Evolutionary conservation across 2,888 invertebrate species (phyloP).

Genomic region (Cyclophora punctaria): DNA sequence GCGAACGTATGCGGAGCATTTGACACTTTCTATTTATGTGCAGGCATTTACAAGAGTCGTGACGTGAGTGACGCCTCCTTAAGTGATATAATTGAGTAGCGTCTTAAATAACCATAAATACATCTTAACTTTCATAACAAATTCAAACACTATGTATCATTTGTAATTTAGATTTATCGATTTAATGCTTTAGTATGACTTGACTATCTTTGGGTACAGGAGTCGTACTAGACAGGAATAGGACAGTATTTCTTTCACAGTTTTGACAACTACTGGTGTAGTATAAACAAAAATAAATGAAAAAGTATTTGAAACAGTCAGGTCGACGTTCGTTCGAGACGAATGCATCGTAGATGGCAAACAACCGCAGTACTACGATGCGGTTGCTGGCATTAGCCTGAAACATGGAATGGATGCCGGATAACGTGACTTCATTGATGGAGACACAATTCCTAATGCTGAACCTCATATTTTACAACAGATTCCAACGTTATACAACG

Average conservation of each 20-base stretch:
- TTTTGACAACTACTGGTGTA: not conserved
- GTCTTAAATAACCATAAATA: no score
- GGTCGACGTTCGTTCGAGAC: conserved; percentile 49
- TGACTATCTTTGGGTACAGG: no score
- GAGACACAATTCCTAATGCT: conserved; percentile 14
- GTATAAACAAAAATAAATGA: not conserved
- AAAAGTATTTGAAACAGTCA: conserved; percentile 28
- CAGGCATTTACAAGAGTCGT: conserved; percentile 27
- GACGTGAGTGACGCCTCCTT: conserved; percentile 40
- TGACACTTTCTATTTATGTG: conserved; percentile 67
- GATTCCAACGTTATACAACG: conserved; percentile 20
- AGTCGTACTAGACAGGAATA: no score
- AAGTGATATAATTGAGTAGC: conserved; percentile 38
- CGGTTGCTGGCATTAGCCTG: conserved; percentile 42
- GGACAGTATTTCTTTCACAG: not conserved
- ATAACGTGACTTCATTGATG: conserved; percentile 37
- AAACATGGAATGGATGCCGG: conserved; percentile 35
- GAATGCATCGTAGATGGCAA: conserved; percentile 43
- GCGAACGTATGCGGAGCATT: conserved; percentile 44
- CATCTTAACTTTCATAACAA: no score
- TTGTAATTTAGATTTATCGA: no score
- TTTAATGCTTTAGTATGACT: no score
- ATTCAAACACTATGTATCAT: no score
- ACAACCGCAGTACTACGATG: conserved; percentile 47
- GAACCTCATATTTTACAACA: conserved; percentile 10